Percentiles rank a stretch among this genome's conserved stretches.
Conservation (phyloP, 2,888 invertebrate genomes). For the Ecliptopera silaceata region DNA sequence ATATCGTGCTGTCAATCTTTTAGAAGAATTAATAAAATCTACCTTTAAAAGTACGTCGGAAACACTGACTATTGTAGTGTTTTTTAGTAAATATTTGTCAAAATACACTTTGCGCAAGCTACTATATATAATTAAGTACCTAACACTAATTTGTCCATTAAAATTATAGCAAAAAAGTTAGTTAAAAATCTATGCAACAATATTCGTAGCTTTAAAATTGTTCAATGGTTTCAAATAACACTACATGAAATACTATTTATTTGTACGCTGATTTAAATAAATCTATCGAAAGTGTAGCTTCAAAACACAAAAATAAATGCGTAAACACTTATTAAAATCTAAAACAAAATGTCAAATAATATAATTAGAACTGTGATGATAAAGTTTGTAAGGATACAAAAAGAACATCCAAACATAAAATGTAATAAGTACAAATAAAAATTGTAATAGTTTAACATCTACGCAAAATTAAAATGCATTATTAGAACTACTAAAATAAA, state of each 20-base stretch:
- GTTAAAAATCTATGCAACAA: neutral
- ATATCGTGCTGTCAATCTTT: neutral
- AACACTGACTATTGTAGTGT: too few species aligned
- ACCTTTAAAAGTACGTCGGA: too few species aligned
- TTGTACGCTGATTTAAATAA: neutral
- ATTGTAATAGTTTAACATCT: slow-evolving; percentile 34
- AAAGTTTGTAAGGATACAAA: slow-evolving; percentile 43
- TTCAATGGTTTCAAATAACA: too few species aligned
- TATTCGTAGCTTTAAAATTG: neutral
- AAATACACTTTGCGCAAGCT: slow-evolving; percentile 3
- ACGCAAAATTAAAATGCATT: slow-evolving; percentile 44
- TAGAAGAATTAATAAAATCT: too few species aligned
- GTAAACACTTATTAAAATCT: neutral
- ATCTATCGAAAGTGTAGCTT: neutral
- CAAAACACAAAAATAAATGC: slow-evolving; percentile 12
- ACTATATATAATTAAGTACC: slow-evolving; percentile 15
- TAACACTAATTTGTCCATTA: slow-evolving; percentile 20
- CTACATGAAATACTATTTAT: too few species aligned
- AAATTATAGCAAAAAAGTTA: slow-evolving; percentile 5
- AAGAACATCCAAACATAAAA: slow-evolving; percentile 24
- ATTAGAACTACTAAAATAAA: slow-evolving; percentile 38
- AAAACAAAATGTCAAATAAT: slow-evolving; percentile 11
- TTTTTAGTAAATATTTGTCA: neutral
- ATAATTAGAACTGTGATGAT: slow-evolving; percentile 22
- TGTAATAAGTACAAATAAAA: slow-evolving; percentile 41